Conservation (phyloP, 2,113 vertebrate species). For the Lepus americanus region DNA sequence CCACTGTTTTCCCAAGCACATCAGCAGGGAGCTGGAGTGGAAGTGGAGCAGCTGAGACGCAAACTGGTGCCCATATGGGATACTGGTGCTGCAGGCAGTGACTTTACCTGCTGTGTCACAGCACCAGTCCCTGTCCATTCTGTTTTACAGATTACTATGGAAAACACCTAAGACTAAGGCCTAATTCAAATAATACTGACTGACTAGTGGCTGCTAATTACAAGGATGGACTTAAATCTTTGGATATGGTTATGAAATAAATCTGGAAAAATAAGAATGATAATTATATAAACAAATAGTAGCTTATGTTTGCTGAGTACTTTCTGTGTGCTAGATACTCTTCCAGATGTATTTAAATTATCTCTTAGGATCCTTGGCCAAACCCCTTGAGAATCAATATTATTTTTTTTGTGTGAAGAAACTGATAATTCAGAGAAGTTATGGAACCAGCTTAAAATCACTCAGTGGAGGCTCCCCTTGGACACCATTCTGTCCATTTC, state of each 20-base stretch:
- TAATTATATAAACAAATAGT: neutral
- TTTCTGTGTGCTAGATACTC: neutral
- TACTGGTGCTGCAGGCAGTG: too few species aligned
- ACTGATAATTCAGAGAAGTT: neutral
- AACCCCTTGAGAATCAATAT: neutral
- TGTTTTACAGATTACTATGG: slow-evolving; percentile 50
- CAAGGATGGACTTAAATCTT: slow-evolving; percentile 41
- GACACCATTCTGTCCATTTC: neutral
- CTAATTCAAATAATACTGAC: slow-evolving; percentile 10
- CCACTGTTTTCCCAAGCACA: too few species aligned
- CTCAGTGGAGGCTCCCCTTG: neutral
- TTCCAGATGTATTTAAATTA: slow-evolving; percentile 24
- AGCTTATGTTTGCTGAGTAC: neutral
- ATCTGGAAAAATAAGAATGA: slow-evolving; percentile 10
- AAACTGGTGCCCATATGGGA: too few species aligned
- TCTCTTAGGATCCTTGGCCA: slow-evolving; percentile 11
- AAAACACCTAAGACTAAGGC: slow-evolving; percentile 33
- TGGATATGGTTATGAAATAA: slow-evolving; percentile 50
- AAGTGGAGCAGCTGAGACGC: too few species aligned
- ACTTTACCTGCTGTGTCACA: too few species aligned
- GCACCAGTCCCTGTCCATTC: too few species aligned
- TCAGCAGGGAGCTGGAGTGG: too few species aligned
- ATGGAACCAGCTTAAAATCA: neutral
- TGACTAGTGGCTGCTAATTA: neutral
- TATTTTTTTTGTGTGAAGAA: slow-evolving; percentile 21